These are phyloP conservation scores for Campopleginae sp. DNA, from an alignment of 2,888 invertebrate species.

Conservation along the genomic window DNA sequence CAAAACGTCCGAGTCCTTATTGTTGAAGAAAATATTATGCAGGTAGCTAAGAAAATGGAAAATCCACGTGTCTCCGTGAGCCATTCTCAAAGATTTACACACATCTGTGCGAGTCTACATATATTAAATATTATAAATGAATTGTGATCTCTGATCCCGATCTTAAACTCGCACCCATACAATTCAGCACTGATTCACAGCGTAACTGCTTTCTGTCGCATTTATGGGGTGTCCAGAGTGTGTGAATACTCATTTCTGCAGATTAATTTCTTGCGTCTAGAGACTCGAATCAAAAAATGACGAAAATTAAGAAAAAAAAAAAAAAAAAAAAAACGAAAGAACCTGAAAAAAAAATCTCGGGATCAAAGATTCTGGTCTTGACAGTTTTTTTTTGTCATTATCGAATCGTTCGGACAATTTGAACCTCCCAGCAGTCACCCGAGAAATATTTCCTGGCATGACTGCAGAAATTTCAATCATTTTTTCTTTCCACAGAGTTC, in stretches of 20 bases:
- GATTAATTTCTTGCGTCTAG: neutral
- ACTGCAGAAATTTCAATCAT: neutral
- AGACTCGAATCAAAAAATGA: neutral
- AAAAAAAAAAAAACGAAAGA: neutral
- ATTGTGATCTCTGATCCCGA: constrained; percentile 73
- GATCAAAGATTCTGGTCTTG: neutral
- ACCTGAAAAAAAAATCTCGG: neutral
- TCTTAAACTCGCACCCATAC: constrained; percentile 54
- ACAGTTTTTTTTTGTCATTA: neutral
- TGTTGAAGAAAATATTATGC: neutral
- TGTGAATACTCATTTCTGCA: neutral
- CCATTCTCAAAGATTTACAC: constrained; percentile 24
- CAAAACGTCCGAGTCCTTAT: neutral
- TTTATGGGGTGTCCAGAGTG: neutral
- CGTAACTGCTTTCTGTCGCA: constrained; percentile 42
- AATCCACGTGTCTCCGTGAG: constrained; percentile 64
- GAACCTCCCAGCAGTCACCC: neutral
- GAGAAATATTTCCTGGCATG: neutral
- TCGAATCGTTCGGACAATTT: neutral
- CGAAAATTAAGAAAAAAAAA: neutral
- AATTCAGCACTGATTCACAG: constrained; percentile 17
- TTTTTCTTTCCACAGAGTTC: neutral
- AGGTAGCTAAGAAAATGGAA: constrained; percentile 69
- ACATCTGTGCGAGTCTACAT: neutral
- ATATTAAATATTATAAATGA: constrained; percentile 39